Conservation (phyloP, 1,140 invertebrate genomes). For the Hormaphis cornu region DNA sequence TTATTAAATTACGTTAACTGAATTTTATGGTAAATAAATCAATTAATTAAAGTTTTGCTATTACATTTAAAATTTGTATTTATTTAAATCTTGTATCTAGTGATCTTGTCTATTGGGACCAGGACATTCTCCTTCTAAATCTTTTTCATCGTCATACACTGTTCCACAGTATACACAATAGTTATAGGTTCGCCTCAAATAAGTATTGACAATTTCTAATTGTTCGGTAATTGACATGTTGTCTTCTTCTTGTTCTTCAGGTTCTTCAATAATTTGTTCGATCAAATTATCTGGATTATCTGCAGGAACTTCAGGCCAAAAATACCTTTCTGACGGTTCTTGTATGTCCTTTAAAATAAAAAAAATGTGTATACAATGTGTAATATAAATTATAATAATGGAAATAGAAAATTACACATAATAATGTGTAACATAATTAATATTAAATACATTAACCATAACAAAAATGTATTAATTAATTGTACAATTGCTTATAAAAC, state of each 20-base stretch:
- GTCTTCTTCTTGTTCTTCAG: background rate
- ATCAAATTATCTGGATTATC: constrained; percentile 40
- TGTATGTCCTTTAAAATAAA: constrained; percentile 16
- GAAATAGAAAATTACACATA: too few relatives aligned
- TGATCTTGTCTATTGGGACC: constrained; percentile 56
- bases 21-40: too few relatives aligned
- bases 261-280: constrained; percentile 35
- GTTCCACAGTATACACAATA: constrained; percentile 74
- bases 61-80: too few relatives aligned
- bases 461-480: too few relatives aligned
- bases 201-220: constrained; percentile 54
- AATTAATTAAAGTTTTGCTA: too few relatives aligned
- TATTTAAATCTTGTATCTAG: constrained; percentile 39
- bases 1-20: too few relatives aligned
- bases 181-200: constrained; percentile 57
- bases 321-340: constrained; percentile 26
- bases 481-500: too few relatives aligned
- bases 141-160: constrained; percentile 52
- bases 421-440: too few relatives aligned
- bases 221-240: constrained; percentile 47
- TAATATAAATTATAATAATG: background rate
- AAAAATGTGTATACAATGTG: background rate
- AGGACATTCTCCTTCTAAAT: constrained; percentile 57
- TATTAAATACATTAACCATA: too few relatives aligned
- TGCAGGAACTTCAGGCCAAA: constrained; percentile 16